phyloP scores from a whole-genome alignment of 2,888 invertebrate species.

The Clepsis dumicolana region DNA sequence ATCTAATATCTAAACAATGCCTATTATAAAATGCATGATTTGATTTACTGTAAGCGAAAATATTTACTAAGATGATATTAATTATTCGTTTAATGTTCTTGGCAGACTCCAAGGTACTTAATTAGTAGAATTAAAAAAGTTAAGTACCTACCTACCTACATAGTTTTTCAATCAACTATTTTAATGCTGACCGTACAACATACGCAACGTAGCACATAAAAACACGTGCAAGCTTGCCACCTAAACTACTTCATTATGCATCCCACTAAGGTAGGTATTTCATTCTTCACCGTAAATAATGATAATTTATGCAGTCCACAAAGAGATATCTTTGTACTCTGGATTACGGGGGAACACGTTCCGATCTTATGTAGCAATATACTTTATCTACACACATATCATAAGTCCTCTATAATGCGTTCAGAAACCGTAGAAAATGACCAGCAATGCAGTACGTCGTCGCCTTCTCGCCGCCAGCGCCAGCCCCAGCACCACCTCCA shows the following conservation, averaged over 20 bases:
- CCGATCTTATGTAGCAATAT: background rate
- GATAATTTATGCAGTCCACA: conserved; percentile 34
- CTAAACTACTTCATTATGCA: conserved; percentile 36
- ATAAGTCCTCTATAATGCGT: too few species aligned
- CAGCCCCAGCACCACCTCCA: too few species aligned
- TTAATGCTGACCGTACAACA: conserved; percentile 7
- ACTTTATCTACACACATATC: too few species aligned
- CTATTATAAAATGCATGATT: background rate
- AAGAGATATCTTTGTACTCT: conserved; percentile 28
- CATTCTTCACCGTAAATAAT: conserved; percentile 32
- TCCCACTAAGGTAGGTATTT: conserved; percentile 26
- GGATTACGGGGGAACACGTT: conserved; percentile 25
- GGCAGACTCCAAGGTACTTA: too few species aligned
- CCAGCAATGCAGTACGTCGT: too few species aligned
- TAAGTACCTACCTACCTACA: too few species aligned
- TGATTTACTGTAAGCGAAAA: background rate
- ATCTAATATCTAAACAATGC: conserved; percentile 32
- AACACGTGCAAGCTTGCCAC: conserved; percentile 27
- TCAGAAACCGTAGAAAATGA: too few species aligned
- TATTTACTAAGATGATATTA: too few species aligned
- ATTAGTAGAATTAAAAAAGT: too few species aligned
- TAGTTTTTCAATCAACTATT: background rate
- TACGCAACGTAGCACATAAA: too few species aligned
- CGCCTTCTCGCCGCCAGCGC: too few species aligned
- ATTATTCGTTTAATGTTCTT: too few species aligned